These are phyloP conservation scores for Sipunculus nudus DNA, from an alignment of 2,888 invertebrate genomes.

Conservation along the genomic window DNA sequence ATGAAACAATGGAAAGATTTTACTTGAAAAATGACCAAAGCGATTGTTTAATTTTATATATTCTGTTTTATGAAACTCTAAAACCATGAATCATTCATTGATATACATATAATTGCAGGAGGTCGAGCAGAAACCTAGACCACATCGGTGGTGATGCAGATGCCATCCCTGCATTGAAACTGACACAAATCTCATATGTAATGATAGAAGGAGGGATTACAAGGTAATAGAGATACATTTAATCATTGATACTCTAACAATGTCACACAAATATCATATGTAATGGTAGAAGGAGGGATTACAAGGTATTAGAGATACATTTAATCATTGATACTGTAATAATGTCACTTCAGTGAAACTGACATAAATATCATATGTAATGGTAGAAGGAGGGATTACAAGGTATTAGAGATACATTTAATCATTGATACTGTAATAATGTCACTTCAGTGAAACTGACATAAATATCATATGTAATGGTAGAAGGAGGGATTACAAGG, in stretches of 20 bases:
- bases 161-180: conserved; percentile 56
- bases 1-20: too few species aligned
- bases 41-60: too few species aligned
- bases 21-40: too few species aligned
- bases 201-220: conserved; percentile 58
- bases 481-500: conserved; percentile 62
- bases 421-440: too few species aligned
- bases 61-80: too few species aligned
- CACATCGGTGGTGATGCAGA: conserved; percentile 51
- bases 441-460: conserved; percentile 56
- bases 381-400: conserved; percentile 52
- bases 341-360: too few species aligned
- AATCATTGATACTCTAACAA: too few species aligned
- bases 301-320: conserved; percentile 61
- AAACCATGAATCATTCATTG: neutral
- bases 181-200: conserved; percentile 47
- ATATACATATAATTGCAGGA: neutral
- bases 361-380: too few species aligned
- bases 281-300: conserved; percentile 51
- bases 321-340: too few species aligned
- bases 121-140: conserved; percentile 24
- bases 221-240: too few species aligned
- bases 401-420: too few species aligned
- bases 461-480: conserved; percentile 45
- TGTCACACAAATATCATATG: too few species aligned